A percentile compares a stretch with the other conserved stretches of the same genome.
Conservation (phyloP, 2,888 invertebrate genomes). For the Allygus modestus region DNA sequence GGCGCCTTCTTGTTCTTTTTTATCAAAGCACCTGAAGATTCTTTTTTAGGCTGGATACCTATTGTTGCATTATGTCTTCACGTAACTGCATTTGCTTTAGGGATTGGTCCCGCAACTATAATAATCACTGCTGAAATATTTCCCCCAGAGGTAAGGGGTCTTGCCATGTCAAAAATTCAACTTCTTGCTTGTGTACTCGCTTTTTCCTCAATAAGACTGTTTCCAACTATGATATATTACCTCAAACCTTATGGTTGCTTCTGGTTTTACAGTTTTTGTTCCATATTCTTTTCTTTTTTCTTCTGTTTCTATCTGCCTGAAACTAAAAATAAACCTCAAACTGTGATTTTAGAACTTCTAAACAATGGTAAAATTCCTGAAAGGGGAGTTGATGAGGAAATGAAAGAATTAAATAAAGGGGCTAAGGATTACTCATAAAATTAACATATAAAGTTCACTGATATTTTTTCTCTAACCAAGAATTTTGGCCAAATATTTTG, state of each 20-base stretch:
- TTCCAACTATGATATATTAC: slow-evolving; percentile 73
- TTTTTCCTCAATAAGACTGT: slow-evolving; percentile 74
- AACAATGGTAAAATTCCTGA: slow-evolving; percentile 45
- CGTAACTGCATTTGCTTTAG: slow-evolving; percentile 75
- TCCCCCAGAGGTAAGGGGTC: slow-evolving; percentile 74
- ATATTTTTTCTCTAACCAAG: no score
- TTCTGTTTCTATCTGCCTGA: slow-evolving; percentile 75
- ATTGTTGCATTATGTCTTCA: slow-evolving; percentile 75
- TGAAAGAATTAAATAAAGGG: background rate
- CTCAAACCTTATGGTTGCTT: slow-evolving; percentile 74
- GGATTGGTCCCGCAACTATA: slow-evolving; percentile 75
- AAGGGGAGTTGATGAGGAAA: background rate
- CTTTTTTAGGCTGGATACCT: slow-evolving; percentile 73
- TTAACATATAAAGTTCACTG: no score
- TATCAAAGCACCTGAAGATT: slow-evolving; percentile 61
- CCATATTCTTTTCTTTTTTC: slow-evolving; percentile 72
- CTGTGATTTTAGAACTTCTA: slow-evolving; percentile 73
- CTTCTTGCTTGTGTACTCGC: slow-evolving; percentile 75
- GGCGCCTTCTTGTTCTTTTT: slow-evolving; percentile 72
- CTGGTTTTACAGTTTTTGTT: slow-evolving; percentile 74
- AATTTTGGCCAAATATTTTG: no score
- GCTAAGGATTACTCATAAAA: no score
- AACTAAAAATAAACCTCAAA: slow-evolving; percentile 74
- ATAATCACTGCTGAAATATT: slow-evolving; percentile 75
- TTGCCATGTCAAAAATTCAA: slow-evolving; percentile 75